These are phyloP conservation scores for Mactra quadrangularis DNA, from an alignment of 1,140 invertebrate species.

Conservation along the genomic window DNA sequence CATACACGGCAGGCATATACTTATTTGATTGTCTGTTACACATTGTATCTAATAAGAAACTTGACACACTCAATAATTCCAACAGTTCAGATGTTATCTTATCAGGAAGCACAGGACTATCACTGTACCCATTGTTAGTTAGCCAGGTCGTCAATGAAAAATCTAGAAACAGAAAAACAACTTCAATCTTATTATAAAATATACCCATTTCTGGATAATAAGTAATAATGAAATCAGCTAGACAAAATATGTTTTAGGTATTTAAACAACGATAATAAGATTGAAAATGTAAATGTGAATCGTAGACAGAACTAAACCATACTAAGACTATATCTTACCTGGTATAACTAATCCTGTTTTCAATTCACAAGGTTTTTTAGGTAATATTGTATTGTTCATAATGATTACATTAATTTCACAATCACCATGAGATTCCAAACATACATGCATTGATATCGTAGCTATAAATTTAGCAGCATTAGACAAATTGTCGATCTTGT, in stretches of 20 bases:
- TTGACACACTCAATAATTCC: slow-evolving; percentile 15
- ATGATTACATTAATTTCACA: slow-evolving; percentile 14
- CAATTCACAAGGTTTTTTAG: slow-evolving; percentile 27
- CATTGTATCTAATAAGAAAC: background rate
- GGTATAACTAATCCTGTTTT: slow-evolving; percentile 14
- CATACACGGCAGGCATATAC: slow-evolving; percentile 18
- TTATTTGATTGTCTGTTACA: slow-evolving; percentile 20
- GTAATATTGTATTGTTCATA: slow-evolving; percentile 23
- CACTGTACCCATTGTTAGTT: background rate
- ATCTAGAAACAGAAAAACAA: background rate
- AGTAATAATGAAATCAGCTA: too few relatives aligned
- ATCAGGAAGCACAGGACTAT: background rate
- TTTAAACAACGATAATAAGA: too few relatives aligned
- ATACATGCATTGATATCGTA: background rate
- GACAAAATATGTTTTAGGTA: too few relatives aligned
- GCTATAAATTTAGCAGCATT: background rate
- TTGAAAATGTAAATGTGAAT: too few relatives aligned
- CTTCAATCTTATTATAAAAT: too few relatives aligned
- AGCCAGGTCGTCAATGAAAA: slow-evolving; percentile 33
- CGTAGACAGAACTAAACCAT: too few relatives aligned
- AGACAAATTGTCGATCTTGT: background rate
- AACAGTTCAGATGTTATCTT: slow-evolving; percentile 31
- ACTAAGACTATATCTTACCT: slow-evolving; percentile 44
- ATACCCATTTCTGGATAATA: too few relatives aligned
- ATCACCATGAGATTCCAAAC: slow-evolving; percentile 3